phyloP scores from a whole-genome alignment of 2,113 vertebrate species.

The Engraulis encrasicolus region DNA sequence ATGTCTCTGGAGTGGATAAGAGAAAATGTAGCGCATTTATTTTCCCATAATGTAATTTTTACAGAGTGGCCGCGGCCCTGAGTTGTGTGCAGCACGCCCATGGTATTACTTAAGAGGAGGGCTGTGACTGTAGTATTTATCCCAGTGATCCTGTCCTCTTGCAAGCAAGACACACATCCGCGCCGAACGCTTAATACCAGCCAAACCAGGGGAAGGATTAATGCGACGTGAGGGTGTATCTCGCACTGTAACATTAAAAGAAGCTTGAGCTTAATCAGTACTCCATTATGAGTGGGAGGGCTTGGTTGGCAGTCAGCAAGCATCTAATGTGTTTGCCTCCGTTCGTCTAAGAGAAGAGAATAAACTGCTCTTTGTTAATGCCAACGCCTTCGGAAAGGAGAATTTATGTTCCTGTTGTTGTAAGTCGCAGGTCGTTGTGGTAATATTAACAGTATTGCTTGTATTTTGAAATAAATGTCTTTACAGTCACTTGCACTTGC shows the following conservation, averaged over 20 bases:
- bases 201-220: constrained; percentile 18
- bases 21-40: background rate
- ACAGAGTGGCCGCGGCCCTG: background rate
- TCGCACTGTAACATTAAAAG: constrained; percentile 24
- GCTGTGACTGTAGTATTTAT: too few species aligned
- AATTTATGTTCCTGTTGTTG: background rate
- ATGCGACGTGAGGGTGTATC: background rate
- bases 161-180: background rate
- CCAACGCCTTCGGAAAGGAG: background rate
- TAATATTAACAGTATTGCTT: background rate
- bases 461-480: background rate
- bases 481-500: too few species aligned
- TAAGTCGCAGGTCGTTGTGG: background rate
- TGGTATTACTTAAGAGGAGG: background rate
- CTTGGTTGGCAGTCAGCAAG: constrained; percentile 24
- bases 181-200: background rate
- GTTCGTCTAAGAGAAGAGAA: background rate
- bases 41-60: background rate
- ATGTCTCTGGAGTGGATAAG: background rate
- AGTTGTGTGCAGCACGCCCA: background rate
- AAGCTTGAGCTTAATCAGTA: background rate
- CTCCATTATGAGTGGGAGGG: constrained; percentile 23
- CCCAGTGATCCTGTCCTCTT: constrained; percentile 7
- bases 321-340: background rate
- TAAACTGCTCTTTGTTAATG: constrained; percentile 8